Base-by-base conservation (phyloP, 2,113 vertebrate species). In the Phylloscopus trochilus region DNA sequence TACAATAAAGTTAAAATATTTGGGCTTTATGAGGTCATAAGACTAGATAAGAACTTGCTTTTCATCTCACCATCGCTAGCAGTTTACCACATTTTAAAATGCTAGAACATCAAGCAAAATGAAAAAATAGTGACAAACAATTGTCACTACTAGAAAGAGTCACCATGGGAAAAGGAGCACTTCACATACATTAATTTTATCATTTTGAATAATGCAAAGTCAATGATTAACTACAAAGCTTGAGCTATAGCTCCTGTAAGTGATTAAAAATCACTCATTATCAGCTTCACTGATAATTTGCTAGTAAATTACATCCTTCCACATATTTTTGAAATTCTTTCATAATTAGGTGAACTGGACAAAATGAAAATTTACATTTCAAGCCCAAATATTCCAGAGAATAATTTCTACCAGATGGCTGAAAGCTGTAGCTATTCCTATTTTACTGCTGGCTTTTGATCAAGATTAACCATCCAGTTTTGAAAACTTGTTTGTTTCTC, bases 401-500 rank as follows among this genome's bases (percentile, higher is more conserved):
- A 44, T 63, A 70, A 78, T 70, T 92, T 90, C 41, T 47, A 83
- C 44, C 35, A 59, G 47, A 68, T 52, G 55, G 14, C 13, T 89
- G 49, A 70, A 89, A 74, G 11, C 31, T 44, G 20, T 15, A 76
- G 62, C 5, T 82, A 53, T 35, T 77, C 5, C 26, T 41, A 15
- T 44, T 67, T 88, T 66, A 49, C 33, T 82, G 24, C 27, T 80
- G 31, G 4, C 26, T 84, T 95, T 82, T 53, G 10, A 80, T 58
- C 70, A 94, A 95, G 73, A 93, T 85, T 87, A 97, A 92, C 89
- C 55, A 87, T 52, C 10, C 68, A 26, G 18, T 80, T 85, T 93
- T 85, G 75, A 96, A 97, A 95, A 91, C 33, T 35, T 81, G 21
- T 26, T 86, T 73, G 39, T 55, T 89, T 76, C 64, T 51, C 68